Conservation (phyloP, 2,888 invertebrate species). For the Barypeithes pellucidus region DNA sequence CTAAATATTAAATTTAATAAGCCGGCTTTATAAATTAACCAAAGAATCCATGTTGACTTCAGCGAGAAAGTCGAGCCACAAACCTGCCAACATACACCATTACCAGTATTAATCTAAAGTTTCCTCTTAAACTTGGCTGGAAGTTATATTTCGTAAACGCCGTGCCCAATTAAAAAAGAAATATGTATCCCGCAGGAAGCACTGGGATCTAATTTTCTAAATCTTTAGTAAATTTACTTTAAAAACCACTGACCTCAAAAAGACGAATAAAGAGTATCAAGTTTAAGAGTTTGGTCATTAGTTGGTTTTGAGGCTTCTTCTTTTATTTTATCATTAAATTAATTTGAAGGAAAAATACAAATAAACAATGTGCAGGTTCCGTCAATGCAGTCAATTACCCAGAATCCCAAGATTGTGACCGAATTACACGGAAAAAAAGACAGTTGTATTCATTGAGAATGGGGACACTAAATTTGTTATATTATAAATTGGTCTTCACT, state of each 20-base stretch:
- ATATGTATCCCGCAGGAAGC: conserved; percentile 19
- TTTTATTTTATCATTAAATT: neutral
- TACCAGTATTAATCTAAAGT: conserved; percentile 38
- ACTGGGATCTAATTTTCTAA: conserved; percentile 37
- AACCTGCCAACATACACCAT: conserved; percentile 1
- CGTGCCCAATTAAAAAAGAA: conserved; percentile 37
- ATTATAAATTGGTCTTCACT: too few species aligned
- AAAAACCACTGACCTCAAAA: conserved; percentile 42
- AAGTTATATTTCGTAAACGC: conserved; percentile 30
- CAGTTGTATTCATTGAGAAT: too few species aligned
- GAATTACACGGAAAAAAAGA: too few species aligned
- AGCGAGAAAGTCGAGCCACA: conserved; percentile 1
- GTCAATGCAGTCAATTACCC: too few species aligned
- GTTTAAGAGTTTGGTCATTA: conserved; percentile 5
- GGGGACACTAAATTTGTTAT: too few species aligned
- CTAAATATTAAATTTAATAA: too few species aligned
- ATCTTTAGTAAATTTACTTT: conserved; percentile 35
- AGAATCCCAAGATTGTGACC: too few species aligned
- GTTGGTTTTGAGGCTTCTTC: neutral
- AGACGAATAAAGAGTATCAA: conserved; percentile 4
- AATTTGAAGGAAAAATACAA: neutral
- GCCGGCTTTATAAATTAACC: neutral
- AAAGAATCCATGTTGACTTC: neutral
- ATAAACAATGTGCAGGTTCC: too few species aligned
- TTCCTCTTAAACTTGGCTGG: conserved; percentile 15